Conservation (phyloP, 2,797 vertebrate species). For the Atherinosoma microstoma region DNA sequence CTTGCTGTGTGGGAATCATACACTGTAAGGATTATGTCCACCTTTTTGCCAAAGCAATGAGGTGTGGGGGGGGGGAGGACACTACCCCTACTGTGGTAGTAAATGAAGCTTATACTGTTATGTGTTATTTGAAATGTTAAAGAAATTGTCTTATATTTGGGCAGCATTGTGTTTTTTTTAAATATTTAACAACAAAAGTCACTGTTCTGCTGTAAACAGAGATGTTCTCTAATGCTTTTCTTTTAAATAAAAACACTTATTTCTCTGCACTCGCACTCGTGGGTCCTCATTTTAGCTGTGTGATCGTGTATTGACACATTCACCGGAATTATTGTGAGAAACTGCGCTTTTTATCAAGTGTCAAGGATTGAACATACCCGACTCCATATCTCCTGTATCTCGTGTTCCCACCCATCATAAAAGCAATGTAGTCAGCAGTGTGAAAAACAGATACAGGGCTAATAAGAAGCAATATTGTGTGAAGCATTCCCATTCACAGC, state of each 20-base stretch:
- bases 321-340: neutral
- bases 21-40: slow-evolving; percentile 89
- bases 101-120: slow-evolving; percentile 92
- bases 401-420: slow-evolving; percentile 66
- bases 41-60: slow-evolving; percentile 94
- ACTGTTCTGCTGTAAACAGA: slow-evolving; percentile 87
- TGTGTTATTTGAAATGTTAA: slow-evolving; percentile 91
- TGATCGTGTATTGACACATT: neutral
- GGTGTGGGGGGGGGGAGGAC: slow-evolving; percentile 80
- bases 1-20: slow-evolving; percentile 92
- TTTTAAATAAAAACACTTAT: slow-evolving; percentile 87
- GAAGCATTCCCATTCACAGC: slow-evolving; percentile 40
- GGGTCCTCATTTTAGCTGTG: slow-evolving; percentile 4
- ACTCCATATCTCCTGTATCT: slow-evolving; percentile 47
- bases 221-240: slow-evolving; percentile 80
- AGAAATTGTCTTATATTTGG: slow-evolving; percentile 94
- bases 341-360: slow-evolving; percentile 39
- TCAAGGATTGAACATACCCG: slow-evolving; percentile 3
- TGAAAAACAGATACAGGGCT: slow-evolving; percentile 32
- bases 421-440: slow-evolving; percentile 66
- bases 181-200: slow-evolving; percentile 96
- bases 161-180: slow-evolving; percentile 78
- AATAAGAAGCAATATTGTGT: slow-evolving; percentile 52
- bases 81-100: slow-evolving; percentile 83
- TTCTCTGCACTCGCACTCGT: slow-evolving; percentile 73